Evolutionary conservation across 2,113 vertebrate genomes (phyloP), one percentile per base, ranked within the genome.

Genomic region (Hoplias malabaricus): DNA sequence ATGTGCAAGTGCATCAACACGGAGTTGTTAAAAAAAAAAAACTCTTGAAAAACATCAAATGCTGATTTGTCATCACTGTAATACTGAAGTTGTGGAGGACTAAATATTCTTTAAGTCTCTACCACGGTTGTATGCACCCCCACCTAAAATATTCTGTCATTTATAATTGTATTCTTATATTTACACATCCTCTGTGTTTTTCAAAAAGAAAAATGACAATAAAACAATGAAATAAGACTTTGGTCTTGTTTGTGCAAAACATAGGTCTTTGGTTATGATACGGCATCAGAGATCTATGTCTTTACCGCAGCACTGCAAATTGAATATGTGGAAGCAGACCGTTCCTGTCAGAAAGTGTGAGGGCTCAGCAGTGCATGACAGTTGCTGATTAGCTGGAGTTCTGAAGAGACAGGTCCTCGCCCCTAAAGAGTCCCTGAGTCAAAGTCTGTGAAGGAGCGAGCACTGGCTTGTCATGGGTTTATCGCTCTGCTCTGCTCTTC

Each of bases 401-500:
- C n/a, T 83, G 31, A 33, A 38, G 43, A 75, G 70, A 78, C 61
- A 70, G 42, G 67, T 59, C 34, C 77, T 67, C 62, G 33, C 25
- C 63, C 66, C 65, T 36, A 75, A 38, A 82, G 79, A 79, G 74
- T 89, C 87, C 88, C 85, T 90, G 86, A 90, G 88, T 80, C 62
- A 76, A 69, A 75, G 80, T 57, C 79, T 54, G 75, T 69, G 48
- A 59, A 27, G 77, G 48, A 48, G 69, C 63, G 33, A 61, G 50
- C 5, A 38, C 2, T 6, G 7, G 0, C 29, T 33, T 21, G 38
- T 69, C 19, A 16, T 56, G 65, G 29, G 11, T 69, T 90, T 85
- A 91, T 33, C 87, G 62, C 82, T 90, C 87, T 82, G 95, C 94
- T 72, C 91, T 78, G 33, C 86, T 87, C 77, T 93, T 95, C 83